Evolutionary conservation across 1,140 invertebrate species (phyloP).

Genomic region (Acyrthosiphon pisum): DNA sequence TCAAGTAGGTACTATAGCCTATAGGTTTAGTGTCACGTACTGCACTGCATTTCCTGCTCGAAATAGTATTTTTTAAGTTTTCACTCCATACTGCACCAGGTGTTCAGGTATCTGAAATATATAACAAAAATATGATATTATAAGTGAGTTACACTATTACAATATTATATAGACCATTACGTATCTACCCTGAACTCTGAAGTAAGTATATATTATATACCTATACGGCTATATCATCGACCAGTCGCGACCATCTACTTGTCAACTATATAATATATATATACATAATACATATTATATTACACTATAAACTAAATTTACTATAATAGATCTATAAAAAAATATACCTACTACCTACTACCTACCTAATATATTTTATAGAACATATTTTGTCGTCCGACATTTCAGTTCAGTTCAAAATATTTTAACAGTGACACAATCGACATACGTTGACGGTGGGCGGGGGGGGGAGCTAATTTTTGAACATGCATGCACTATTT

Average conservation of each 20-base stretch:
- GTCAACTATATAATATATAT: too few species aligned
- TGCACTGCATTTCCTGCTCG: not conserved
- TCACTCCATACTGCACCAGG: not conserved
- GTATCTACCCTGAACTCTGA: not conserved
- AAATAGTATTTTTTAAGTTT: not conserved
- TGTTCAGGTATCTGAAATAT: too few species aligned
- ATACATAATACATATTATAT: too few species aligned
- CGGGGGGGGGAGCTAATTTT: too few species aligned
- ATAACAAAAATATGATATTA: not conserved
- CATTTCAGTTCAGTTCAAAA: not conserved
- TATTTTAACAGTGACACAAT: not conserved
- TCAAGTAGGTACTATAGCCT: too few species aligned
- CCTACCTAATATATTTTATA: too few species aligned
- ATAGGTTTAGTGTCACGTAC: not conserved
- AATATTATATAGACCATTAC: not conserved
- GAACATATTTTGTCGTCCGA: not conserved
- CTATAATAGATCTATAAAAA: too few species aligned
- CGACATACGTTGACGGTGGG: not conserved
- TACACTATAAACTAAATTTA: too few species aligned
- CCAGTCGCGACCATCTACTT: too few species aligned
- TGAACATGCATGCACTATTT: too few species aligned
- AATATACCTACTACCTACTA: too few species aligned
- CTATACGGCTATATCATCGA: too few species aligned
- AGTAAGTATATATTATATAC: not conserved
- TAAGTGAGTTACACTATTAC: not conserved